These are phyloP conservation scores for pig (Sus scrofa) DNA, from an alignment of 2,113 vertebrate genomes.

Conservation along the genomic window DNA sequence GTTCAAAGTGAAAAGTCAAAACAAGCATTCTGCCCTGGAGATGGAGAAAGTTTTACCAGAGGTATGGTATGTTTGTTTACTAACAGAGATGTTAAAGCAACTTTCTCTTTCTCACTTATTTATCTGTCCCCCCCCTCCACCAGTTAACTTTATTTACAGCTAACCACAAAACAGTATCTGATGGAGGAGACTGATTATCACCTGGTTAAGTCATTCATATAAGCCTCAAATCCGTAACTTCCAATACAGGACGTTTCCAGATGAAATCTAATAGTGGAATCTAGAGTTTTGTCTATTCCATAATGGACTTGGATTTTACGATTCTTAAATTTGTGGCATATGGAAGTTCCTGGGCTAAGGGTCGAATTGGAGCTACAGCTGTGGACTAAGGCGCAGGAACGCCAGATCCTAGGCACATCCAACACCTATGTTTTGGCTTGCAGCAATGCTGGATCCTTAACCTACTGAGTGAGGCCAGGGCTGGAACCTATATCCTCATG, in stretches of 20 bases:
- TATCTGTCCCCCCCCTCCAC: slow-evolving; percentile 75
- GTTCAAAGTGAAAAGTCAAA: slow-evolving; percentile 41
- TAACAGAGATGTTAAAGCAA: neutral
- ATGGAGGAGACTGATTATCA: slow-evolving; percentile 83
- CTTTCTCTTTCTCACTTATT: slow-evolving; percentile 73
- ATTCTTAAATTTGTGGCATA: slow-evolving; percentile 88
- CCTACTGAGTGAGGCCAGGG: too few relatives aligned
- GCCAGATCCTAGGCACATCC: too few relatives aligned
- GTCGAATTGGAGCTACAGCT: too few relatives aligned
- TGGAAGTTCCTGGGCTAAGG: too few relatives aligned
- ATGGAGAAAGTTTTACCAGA: slow-evolving; percentile 66
- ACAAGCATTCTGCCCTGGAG: slow-evolving; percentile 60
- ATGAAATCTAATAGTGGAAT: slow-evolving; percentile 80
- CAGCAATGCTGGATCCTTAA: too few relatives aligned
- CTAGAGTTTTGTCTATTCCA: slow-evolving; percentile 84
- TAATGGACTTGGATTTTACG: slow-evolving; percentile 93
- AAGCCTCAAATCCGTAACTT: slow-evolving; percentile 85
- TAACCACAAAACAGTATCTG: slow-evolving; percentile 83
- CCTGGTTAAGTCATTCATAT: slow-evolving; percentile 83
- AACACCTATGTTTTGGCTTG: too few relatives aligned
- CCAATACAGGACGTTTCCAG: slow-evolving; percentile 80
- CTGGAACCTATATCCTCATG: too few relatives aligned
- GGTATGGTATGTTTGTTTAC: neutral
- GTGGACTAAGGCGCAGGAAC: too few relatives aligned
- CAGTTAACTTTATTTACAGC: slow-evolving; percentile 87